Base-by-base conservation (phyloP, 1,140 invertebrate species). In the Chionoecetes opilio region DNA sequence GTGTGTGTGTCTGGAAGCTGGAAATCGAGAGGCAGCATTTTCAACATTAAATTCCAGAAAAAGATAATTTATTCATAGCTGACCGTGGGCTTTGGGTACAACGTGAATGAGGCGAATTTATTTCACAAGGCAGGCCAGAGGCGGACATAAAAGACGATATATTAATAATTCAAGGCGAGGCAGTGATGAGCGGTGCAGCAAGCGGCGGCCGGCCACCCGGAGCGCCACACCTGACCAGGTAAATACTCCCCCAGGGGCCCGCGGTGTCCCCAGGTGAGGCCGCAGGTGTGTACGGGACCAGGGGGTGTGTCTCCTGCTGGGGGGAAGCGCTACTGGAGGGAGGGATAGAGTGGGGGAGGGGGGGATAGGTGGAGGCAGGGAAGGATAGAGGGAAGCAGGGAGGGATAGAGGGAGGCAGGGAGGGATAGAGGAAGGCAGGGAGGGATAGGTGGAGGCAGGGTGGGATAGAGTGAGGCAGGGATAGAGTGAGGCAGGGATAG, bases 121-220 rank as follows among this genome's bases (percentile, higher is more conserved):
- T 34, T 91, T 91, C 37, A 75, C 38, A 91, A 91, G 38, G 75
- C 75, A 35, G 75, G 46, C 34, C 34, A 63, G 89, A 91, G 89
- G 11, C 26, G 75, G 29, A 91, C 89, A 63, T 91, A 91, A 91
- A 91, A 91, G 89, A 91, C 89, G 46, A 63, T 35, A 75, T 91
- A 75, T 91, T 91, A 91, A 91, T 91, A 91, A 91, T 91, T 63
- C 89, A 91, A 91, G 89, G 46, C 46, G 46, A 29, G 38, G 0
- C 41, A 29, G 21, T 34, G 89, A 26, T 34, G 46, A 91, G 46
- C 31, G 29, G 46, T 35, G 3, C 29, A 8, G 63, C n/a, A 75
- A 75, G n/a, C 63, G n/a, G 63, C 6, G n/a, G 63, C 21, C 1
- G 63, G 29, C 29, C 88, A 89, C 88, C 88, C 41, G 88, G 88